A percentile compares a stretch with the other conserved stretches of the same genome.
Evolutionary conservation across 92 coral and sea anemone species (phyloP).

Genomic region (Heteractis magnifica): DNA sequence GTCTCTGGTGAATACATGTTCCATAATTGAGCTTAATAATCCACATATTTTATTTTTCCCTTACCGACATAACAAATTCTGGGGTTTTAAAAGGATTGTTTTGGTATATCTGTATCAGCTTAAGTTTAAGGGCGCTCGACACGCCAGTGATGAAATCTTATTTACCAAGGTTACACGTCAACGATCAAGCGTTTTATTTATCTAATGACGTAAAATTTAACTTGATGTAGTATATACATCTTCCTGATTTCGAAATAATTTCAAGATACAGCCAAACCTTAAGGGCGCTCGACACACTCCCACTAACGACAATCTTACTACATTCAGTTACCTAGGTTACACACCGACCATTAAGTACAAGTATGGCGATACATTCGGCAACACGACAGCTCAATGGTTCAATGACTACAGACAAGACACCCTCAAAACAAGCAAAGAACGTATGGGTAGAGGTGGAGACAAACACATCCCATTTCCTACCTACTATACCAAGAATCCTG

Average conservation of each 20-base stretch:
- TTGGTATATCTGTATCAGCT: not conserved
- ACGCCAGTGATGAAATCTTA: not conserved
- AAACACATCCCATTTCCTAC: slow-evolving; percentile 90
- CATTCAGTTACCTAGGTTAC: slow-evolving; percentile 78
- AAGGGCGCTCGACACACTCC: slow-evolving; percentile 6
- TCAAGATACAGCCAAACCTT: not conserved
- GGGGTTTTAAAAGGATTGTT: not conserved
- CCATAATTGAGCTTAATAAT: too few species aligned
- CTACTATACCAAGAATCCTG: slow-evolving; percentile 88
- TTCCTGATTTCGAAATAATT: not conserved
- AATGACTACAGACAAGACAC: slow-evolving; percentile 74
- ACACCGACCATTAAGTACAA: slow-evolving; percentile 74
- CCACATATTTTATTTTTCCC: too few species aligned
- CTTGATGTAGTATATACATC: too few species aligned
- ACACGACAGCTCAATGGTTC: slow-evolving; percentile 84
- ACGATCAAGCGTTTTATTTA: too few species aligned
- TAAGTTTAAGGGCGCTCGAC: too few species aligned
- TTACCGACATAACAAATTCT: not conserved
- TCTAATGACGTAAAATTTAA: too few species aligned
- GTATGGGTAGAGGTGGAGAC: slow-evolving; percentile 94
- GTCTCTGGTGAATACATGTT: too few species aligned
- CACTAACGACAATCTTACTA: not conserved
- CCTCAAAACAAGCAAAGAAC: slow-evolving; percentile 78
- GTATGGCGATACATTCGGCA: slow-evolving; percentile 88
- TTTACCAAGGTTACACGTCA: too few species aligned